Base-by-base conservation (phyloP, 2,888 invertebrate species). In the Saturnia japonica region DNA sequence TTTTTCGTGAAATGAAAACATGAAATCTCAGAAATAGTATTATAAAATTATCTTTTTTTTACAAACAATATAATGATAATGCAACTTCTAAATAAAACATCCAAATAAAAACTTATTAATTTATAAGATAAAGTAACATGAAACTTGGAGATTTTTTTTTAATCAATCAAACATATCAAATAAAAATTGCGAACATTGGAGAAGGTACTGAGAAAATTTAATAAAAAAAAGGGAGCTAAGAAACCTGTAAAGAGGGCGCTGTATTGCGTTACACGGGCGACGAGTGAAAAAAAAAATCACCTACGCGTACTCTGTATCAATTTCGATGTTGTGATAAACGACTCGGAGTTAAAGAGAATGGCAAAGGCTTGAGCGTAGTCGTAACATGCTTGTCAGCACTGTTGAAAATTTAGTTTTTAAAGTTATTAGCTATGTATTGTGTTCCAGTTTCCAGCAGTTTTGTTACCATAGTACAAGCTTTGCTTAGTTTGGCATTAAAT, bases 211-310 rank as follows among this genome's bases (percentile, higher is more conserved):
- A 40, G 64, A 64, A 40, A 64, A 64, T 34, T 64, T 64, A 64
- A 64, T 64, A 64, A 64, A 64, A 64, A n/a, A 64, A 40, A n/a
- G 64, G 40, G 64, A 64, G 34, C 3, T 64, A 64, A 64, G 64
- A 64, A 64, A n/a, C 64, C 64, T 40, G 9, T 64, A 40, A 64
- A 40, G 40, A 40, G 64, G 64, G 64, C 64, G n/a, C 34, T 64
- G 64, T 16, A 64, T 64, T n/a, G 64, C 34, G 40, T 64, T 64
- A 64, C 64, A 40, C 64, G 64, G 64, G 40, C 40, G 64, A 60
- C 57, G 57, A 60, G 57, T 60, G 57, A 60, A 40, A 64, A 64
- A 64, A 64, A 62, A 62, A 62, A n/a, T 64, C 64, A 64, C 64
- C 64, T 64, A 64, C 40, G 64, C n/a, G n/a, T n/a, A n/a, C 16